Evolutionary conservation across 2,888 invertebrate genomes (phyloP).

Genomic region (Lepidochitona cinerea): DNA sequence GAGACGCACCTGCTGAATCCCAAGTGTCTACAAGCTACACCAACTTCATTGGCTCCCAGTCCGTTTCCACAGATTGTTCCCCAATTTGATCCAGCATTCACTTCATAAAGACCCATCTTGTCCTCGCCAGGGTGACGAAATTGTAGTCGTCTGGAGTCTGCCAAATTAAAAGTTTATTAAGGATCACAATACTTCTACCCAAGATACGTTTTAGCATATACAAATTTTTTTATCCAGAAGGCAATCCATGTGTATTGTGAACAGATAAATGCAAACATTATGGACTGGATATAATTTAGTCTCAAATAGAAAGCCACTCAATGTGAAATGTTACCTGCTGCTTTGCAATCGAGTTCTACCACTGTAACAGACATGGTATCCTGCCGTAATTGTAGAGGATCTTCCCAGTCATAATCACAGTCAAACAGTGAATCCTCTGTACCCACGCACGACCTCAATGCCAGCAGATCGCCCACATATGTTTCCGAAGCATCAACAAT

Average conservation of each 20-base stretch:
- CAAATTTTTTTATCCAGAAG: too few relatives aligned
- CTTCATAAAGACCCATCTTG: neutral
- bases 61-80: conserved; percentile 1
- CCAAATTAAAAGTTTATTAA: too few relatives aligned
- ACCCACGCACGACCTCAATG: neutral
- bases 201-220: too few relatives aligned
- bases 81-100: neutral
- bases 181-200: too few relatives aligned
- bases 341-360: neutral
- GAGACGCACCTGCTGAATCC: neutral
- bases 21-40: neutral
- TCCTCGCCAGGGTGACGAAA: neutral
- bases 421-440: neutral
- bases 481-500: too few relatives aligned
- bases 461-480: neutral
- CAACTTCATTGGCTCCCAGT: neutral
- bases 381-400: neutral
- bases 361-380: neutral
- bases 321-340: too few relatives aligned
- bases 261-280: too few relatives aligned
- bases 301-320: too few relatives aligned
- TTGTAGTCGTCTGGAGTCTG: neutral
- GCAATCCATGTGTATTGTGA: too few relatives aligned
- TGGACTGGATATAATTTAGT: too few relatives aligned
- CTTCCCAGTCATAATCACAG: neutral